Evolutionary conservation across 2,888 invertebrate genomes (phyloP), one percentile per base, ranked within the genome.

Genomic region (Mellilla xanthometata): DNA sequence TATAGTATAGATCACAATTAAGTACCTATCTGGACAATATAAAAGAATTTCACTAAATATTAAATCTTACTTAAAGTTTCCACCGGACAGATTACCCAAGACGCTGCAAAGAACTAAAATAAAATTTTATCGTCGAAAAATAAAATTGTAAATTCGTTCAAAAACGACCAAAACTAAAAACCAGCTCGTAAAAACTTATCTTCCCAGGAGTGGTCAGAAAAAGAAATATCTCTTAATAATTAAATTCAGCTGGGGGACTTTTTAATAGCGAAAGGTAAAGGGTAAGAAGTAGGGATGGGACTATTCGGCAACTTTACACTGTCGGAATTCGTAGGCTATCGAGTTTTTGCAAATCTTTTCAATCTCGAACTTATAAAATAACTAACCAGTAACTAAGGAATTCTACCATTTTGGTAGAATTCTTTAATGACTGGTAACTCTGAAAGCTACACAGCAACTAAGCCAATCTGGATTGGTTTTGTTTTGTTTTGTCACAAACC

Each of bases 241-340:
- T 72, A 71, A 19, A 72, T 72, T 72, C 65, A 61, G 58, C 58
- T 49, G 62, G 56, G 62, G 48, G 64, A 68, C 54, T 62, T 71
- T 69, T 65, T 67, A 72, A 65, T 67, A 62, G 66, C 60, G 36
- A 42, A 54, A 39, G 52, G 46, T 47, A 56, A 58, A 61, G 59
- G 65, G 55, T 54, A 65, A 65, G 63, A 54, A 51, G 54, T 30
- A 44, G 41, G 49, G 49, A 52, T 45, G 44, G 3, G 23, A 4
- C 10, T 4, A 1, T 22, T n/a, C 42, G 35, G 15, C 23, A 2
- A 35, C 6, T 39, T 26, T 8, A 5, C 4, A 19, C 6, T 5
- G 3, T 6, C 15, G 15, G 15, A 1, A n/a, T n/a, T n/a, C n/a
- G n/a, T n/a, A n/a, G n/a, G n/a, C n/a, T n/a, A n/a, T n/a, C n/a